A percentile compares a stretch with the other conserved stretches of the same genome.
phyloP scores from a whole-genome alignment of 2,797 vertebrate species.

The Liasis olivaceus region DNA sequence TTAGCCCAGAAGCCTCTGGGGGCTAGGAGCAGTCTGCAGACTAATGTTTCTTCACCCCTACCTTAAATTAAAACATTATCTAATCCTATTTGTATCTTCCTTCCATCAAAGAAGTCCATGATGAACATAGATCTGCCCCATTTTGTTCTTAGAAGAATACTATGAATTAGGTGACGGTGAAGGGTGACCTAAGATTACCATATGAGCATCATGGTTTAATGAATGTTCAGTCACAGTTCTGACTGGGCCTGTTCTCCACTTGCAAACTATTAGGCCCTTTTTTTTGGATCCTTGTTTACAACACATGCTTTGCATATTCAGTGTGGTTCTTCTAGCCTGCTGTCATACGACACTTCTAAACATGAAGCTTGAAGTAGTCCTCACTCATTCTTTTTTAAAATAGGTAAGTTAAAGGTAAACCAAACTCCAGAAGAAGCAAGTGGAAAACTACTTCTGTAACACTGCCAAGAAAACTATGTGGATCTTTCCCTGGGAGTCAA shows the following conservation, averaged over 20 bases:
- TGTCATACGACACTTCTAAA: background rate
- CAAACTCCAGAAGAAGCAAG: background rate
- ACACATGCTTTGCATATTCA: background rate
- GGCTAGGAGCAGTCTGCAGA: background rate
- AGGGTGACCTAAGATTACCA: background rate
- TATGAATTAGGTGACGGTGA: background rate
- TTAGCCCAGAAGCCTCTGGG: background rate
- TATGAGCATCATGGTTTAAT: background rate
- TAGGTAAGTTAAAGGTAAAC: background rate
- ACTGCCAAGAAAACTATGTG: background rate
- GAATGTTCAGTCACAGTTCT: background rate
- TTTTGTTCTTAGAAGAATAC: background rate
- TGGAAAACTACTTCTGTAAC: background rate
- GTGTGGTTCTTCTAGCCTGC: background rate
- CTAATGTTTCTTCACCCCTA: background rate
- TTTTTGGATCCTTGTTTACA: background rate
- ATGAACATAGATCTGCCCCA: background rate
- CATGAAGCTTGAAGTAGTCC: background rate
- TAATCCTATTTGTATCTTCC: background rate
- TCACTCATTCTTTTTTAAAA: constrained; percentile 10
- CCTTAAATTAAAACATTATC: background rate
- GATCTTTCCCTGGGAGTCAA: background rate
- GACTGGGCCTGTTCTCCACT: background rate
- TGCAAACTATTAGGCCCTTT: background rate
- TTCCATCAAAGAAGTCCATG: background rate